Base-by-base conservation (phyloP, 2,797 vertebrate species). In the Gymnocypris eckloni region DNA sequence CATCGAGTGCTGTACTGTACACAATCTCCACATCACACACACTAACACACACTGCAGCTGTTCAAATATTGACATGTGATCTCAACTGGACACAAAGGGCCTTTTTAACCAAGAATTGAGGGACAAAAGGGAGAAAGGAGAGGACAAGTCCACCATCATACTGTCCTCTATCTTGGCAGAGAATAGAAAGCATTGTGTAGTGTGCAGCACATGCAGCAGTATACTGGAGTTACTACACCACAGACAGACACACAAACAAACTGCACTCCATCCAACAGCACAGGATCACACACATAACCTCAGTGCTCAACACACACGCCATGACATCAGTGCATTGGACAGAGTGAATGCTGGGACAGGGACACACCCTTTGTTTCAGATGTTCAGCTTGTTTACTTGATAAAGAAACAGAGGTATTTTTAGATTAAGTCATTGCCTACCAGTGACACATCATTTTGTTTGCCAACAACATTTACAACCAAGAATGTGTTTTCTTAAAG, bases 11-110 rank as follows among this genome's bases (percentile, higher is more conserved):
- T 67, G 16, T 41, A 81, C 78, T 81, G 70, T 87, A 79, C 71
- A 82, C 66, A 87, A 43, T 39, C 10, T n/a, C 50, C 41, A 48
- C 67, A 78, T 72, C 45, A 87, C 81, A 86, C 82, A 28, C 88
- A 79, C 86, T 72, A 75, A 83, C 85, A 83, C 76, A 89, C 52
- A 84, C 72, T 86, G 86, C 89, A 89, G 89, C 90, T 90, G 90
- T 89, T 89, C 84, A 90, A 90, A 90, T 89, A 90, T 90, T 89
- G 88, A 88, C 86, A 89, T 90, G 88, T 89, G 87, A 88, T 86
- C 86, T 69, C 70, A 87, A 73, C 22, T 54, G 25, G 66, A 85
- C 69, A 90, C 90, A 90, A 90, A 89, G 87, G 22, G 52, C 28
- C 86, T 82, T 85, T 87, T 88, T 84, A 85, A 79, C 39, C 64